Percentiles rank a stretch among this genome's conserved stretches.
phyloP scores from a whole-genome alignment of 1,140 invertebrate genomes.

The Solenopsis invicta region DNA sequence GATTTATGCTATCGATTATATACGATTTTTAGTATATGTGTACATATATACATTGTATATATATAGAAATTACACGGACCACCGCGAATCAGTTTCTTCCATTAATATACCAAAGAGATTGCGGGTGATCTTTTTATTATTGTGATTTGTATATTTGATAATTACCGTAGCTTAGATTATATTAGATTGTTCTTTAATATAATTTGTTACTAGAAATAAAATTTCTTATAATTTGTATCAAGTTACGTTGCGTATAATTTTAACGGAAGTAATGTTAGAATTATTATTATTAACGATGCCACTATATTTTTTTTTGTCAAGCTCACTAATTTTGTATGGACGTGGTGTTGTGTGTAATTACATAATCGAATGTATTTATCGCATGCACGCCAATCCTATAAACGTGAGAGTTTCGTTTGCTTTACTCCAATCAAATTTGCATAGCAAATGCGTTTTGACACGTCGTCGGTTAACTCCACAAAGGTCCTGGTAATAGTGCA shows the following conservation, averaged over 20 bases:
- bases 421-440: conserved; percentile 62
- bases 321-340: conserved; percentile 38
- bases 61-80: conserved; percentile 55
- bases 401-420: conserved; percentile 60
- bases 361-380: conserved; percentile 59
- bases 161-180: background rate
- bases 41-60: conserved; percentile 66
- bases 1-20: conserved; percentile 48
- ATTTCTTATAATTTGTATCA: conserved; percentile 10
- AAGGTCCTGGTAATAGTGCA: conserved; percentile 44
- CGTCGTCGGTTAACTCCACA: conserved; percentile 54
- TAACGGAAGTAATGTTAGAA: background rate
- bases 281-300: conserved; percentile 7
- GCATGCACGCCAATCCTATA: conserved; percentile 53
- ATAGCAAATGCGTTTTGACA: conserved; percentile 60
- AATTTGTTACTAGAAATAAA: conserved; percentile 36
- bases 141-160: conserved; percentile 71
- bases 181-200: conserved; percentile 18
- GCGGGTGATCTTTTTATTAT: conserved; percentile 54
- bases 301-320: conserved; percentile 44
- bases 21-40: conserved; percentile 54
- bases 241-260: conserved; percentile 16
- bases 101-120: conserved; percentile 73
- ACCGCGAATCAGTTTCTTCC: conserved; percentile 73
- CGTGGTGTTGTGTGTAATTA: conserved; percentile 50